These are phyloP conservation scores for Pseudococcus longispinus DNA, from an alignment of 2,888 invertebrate species.

Conservation along the genomic window DNA sequence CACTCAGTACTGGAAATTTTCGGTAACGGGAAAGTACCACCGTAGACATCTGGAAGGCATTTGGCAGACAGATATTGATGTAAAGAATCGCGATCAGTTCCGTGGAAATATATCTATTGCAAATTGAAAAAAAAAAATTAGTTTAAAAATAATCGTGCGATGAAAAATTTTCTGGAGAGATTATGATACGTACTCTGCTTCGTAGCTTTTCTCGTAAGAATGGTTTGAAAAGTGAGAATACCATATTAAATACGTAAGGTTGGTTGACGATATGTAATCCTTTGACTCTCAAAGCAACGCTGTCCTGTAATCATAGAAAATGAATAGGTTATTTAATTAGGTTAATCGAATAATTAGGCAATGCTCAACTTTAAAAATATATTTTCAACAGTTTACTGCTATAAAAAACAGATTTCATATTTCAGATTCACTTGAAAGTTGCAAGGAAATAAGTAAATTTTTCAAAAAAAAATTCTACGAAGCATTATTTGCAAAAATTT, in stretches of 20 bases:
- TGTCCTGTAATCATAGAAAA: slow-evolving; percentile 69
- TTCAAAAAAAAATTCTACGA: no score
- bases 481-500: not conserved
- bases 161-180: not conserved
- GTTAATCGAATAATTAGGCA: no score
- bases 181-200: slow-evolving; percentile 69
- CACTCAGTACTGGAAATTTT: slow-evolving; percentile 71
- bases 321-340: no score
- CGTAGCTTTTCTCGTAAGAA: slow-evolving; percentile 84
- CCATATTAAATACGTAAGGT: slow-evolving; percentile 83
- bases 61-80: slow-evolving; percentile 68
- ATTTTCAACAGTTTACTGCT: not conserved
- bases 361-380: no score
- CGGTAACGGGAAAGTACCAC: slow-evolving; percentile 73
- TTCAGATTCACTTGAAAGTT: not conserved
- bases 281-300: slow-evolving; percentile 82
- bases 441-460: no score
- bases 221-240: slow-evolving; percentile 86
- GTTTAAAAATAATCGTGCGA: not conserved
- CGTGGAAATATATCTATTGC: slow-evolving; percentile 74
- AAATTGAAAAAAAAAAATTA: slow-evolving; percentile 17
- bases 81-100: slow-evolving; percentile 71
- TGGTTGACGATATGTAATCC: slow-evolving; percentile 89
- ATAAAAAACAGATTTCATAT: not conserved
- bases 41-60: slow-evolving; percentile 71